Percentiles rank a stretch among this genome's conserved stretches.
These are phyloP conservation scores for Semotilus atromaculatus DNA, from an alignment of 2,797 vertebrate genomes.

Conservation along the genomic window DNA sequence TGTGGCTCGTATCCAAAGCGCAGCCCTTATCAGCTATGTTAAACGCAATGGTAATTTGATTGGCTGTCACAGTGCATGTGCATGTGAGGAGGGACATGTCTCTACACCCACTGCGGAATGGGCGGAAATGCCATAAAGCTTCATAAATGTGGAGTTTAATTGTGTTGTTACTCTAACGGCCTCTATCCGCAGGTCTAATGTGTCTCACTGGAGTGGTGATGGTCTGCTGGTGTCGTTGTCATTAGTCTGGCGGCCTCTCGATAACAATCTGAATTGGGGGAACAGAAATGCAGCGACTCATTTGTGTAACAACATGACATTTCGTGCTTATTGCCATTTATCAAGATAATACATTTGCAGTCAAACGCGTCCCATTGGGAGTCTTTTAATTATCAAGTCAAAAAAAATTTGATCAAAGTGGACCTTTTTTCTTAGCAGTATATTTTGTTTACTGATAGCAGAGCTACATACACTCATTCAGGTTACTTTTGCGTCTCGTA, in stretches of 20 bases:
- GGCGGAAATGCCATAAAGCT: conserved; percentile 39
- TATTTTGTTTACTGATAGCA: neutral
- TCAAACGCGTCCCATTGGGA: neutral
- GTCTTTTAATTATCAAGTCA: conserved; percentile 1
- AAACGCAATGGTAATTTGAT: conserved; percentile 54
- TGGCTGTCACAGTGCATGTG: conserved; percentile 5
- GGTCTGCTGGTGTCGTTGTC: conserved; percentile 28
- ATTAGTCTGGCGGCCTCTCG: conserved; percentile 49
- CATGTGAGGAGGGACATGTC: conserved; percentile 8
- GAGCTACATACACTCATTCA: neutral
- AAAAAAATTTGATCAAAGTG: neutral
- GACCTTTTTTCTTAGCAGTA: neutral
- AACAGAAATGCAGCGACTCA: conserved; percentile 20
- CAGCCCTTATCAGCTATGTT: conserved; percentile 23
- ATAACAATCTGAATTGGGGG: conserved; percentile 52
- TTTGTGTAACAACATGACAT: conserved; percentile 44
- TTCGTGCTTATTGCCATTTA: conserved; percentile 18
- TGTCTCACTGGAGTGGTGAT: conserved; percentile 37
- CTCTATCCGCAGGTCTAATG: conserved; percentile 23
- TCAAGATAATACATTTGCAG: conserved; percentile 40
- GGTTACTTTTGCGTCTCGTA: neutral
- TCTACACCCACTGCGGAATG: neutral
- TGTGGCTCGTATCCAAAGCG: neutral
- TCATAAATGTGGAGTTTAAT: conserved; percentile 57
- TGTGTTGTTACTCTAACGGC: conserved; percentile 43